Evolutionary conservation across 1,140 invertebrate species (phyloP).

Genomic region (Pseudachorutes palmiensis): DNA sequence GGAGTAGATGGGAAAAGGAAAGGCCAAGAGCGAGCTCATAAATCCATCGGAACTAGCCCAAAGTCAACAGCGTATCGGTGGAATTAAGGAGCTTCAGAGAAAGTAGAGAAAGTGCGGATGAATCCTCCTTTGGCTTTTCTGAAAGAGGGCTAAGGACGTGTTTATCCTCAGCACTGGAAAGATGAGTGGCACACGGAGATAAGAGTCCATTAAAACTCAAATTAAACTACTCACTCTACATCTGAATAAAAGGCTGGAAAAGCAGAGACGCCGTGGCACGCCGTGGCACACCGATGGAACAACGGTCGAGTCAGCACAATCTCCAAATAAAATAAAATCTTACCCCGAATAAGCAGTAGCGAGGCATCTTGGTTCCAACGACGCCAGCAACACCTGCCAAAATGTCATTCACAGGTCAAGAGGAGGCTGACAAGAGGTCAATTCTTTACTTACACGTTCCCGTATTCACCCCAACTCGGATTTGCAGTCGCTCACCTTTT

Average conservation of each 20-base stretch:
- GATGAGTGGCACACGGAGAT: not conserved
- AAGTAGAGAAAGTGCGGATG: no score
- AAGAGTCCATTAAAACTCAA: not conserved
- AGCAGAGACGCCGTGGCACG: no score
- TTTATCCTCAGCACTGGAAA: not conserved
- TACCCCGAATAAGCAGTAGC: constrained; percentile 58
- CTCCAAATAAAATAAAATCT: not conserved
- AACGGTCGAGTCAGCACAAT: not conserved
- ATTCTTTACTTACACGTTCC: constrained; percentile 40
- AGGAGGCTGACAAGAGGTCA: no score
- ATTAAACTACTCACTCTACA: not conserved
- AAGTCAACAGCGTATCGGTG: no score
- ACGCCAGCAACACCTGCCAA: constrained; percentile 50
- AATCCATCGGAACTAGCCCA: no score
- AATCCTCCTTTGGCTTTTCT: not conserved
- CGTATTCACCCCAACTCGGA: constrained; percentile 55
- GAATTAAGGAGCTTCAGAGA: no score
- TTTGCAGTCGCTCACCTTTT: constrained; percentile 46
- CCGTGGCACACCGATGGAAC: no score
- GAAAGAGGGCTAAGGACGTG: not conserved
- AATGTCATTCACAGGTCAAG: no score
- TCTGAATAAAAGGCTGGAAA: not conserved
- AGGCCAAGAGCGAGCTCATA: not conserved
- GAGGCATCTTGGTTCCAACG: constrained; percentile 56
- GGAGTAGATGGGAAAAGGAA: not conserved